Percentiles rank a stretch among this genome's conserved stretches.
phyloP scores from a whole-genome alignment of 2,888 invertebrate species.

The Caenorhabditis becei region DNA sequence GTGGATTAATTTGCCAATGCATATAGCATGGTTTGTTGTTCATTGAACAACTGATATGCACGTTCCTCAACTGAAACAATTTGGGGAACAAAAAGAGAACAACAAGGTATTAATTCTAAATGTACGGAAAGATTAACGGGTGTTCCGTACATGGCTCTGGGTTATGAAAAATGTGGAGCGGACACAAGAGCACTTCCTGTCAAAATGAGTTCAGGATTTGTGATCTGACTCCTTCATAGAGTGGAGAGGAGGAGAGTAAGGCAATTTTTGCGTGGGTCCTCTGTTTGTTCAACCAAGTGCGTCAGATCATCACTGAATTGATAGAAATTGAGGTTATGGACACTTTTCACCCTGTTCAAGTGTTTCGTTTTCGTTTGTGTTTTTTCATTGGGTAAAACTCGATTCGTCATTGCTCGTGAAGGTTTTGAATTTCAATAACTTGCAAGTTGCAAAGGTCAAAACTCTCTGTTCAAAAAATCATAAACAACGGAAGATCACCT shows the following conservation, averaged over 20 bases:
- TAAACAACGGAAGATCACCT: too few relatives aligned
- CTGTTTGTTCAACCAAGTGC: conserved; percentile 50
- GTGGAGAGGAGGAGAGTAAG: conserved; percentile 13
- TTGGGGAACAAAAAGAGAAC: not conserved
- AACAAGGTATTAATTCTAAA: conserved; percentile 28
- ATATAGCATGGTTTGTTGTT: conserved; percentile 38
- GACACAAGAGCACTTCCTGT: not conserved
- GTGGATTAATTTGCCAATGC: conserved; percentile 46
- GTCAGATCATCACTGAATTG: conserved; percentile 52
- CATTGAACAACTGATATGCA: conserved; percentile 19
- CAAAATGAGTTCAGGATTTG: conserved; percentile 17
- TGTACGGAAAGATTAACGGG: not conserved
- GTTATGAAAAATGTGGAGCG: not conserved
- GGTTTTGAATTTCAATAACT: too few relatives aligned
- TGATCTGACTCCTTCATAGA: conserved; percentile 24
- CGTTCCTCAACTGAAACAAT: conserved; percentile 27
- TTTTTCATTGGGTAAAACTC: too few relatives aligned
- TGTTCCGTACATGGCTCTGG: too few relatives aligned
- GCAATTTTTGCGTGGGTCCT: conserved; percentile 60
- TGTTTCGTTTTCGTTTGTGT: conserved; percentile 18
- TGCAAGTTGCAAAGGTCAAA: too few relatives aligned
- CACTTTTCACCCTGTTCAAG: conserved; percentile 44
- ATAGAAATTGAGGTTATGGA: conserved; percentile 23
- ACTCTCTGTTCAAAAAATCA: too few relatives aligned
- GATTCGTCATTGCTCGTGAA: too few relatives aligned